Evolutionary conservation across 92 coral and sea anemone genomes (phyloP).

Genomic region (Palythoa caribaeorum): DNA sequence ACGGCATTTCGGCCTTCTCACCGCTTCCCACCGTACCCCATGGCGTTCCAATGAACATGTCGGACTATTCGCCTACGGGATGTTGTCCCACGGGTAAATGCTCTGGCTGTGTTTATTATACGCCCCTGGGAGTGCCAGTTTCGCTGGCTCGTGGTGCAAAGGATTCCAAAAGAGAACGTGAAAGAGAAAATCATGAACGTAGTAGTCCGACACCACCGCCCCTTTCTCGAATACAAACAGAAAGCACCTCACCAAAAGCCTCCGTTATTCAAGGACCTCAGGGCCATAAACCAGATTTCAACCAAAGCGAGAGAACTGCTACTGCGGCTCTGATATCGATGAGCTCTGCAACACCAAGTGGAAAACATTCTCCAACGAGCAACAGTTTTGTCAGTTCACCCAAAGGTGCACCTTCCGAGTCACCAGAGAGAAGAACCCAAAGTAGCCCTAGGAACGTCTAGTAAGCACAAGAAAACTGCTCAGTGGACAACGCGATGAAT

Average conservation of each 20-base stretch:
- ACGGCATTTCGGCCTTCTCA: slow-evolving; percentile 81
- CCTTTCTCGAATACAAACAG: slow-evolving; percentile 12
- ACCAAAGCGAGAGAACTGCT: slow-evolving; percentile 84
- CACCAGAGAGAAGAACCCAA: slow-evolving; percentile 41
- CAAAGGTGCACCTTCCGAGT: not conserved
- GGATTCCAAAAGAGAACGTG: slow-evolving; percentile 64
- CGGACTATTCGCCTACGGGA: slow-evolving; percentile 73
- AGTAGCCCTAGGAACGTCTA: slow-evolving; percentile 29
- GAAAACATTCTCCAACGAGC: slow-evolving; percentile 16
- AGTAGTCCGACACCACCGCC: slow-evolving; percentile 52
- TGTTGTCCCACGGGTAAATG: slow-evolving; percentile 82
- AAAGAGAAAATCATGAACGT: slow-evolving; percentile 35
- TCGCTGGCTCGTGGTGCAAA: slow-evolving; percentile 55
- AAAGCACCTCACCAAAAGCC: slow-evolving; percentile 58
- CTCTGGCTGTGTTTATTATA: slow-evolving; percentile 84
- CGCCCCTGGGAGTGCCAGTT: slow-evolving; percentile 76
- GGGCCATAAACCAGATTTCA: slow-evolving; percentile 67
- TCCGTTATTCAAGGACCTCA: slow-evolving; percentile 58
- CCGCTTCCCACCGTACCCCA: slow-evolving; percentile 82
- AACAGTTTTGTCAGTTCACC: slow-evolving; percentile 24
- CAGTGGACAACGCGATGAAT: not conserved
- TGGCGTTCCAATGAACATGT: slow-evolving; percentile 73
- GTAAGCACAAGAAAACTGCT: not conserved
- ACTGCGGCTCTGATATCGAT: slow-evolving; percentile 86
- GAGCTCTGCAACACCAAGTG: slow-evolving; percentile 58